These are phyloP conservation scores for Tetheella fluctuosa DNA, from an alignment of 2,888 invertebrate species.

Conservation along the genomic window DNA sequence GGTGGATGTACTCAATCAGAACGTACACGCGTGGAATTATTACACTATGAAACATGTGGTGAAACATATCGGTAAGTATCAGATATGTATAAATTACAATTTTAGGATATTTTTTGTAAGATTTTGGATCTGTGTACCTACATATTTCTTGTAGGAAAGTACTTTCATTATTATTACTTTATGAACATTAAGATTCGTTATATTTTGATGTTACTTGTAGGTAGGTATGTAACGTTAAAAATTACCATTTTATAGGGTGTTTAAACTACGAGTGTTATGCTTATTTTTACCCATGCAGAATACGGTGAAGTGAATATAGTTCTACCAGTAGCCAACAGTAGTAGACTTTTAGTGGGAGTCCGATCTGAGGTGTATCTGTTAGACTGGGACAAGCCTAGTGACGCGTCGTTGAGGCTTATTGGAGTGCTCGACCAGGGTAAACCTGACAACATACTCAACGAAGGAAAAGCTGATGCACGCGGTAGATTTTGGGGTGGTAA, in stretches of 20 bases:
- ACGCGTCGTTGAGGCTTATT: slow-evolving; percentile 32
- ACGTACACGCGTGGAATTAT: slow-evolving; percentile 69
- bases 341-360: slow-evolving; percentile 57
- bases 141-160: too few species aligned
- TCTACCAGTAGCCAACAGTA: slow-evolving; percentile 56
- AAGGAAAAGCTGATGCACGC: slow-evolving; percentile 84
- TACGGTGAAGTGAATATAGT: slow-evolving; percentile 69
- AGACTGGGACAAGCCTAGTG: slow-evolving; percentile 60
- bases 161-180: background rate
- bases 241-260: too few species aligned
- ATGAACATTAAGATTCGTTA: background rate
- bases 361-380: slow-evolving; percentile 59
- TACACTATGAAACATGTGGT: slow-evolving; percentile 48
- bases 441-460: slow-evolving; percentile 77
- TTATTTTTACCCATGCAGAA: slow-evolving; percentile 33
- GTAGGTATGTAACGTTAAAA: too few species aligned
- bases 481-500: slow-evolving; percentile 85
- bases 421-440: slow-evolving; percentile 35
- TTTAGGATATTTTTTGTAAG: background rate
- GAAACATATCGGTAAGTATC: slow-evolving; percentile 46
- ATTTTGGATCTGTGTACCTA: too few species aligned
- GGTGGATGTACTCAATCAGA: slow-evolving; percentile 71
- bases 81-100: background rate
- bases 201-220: background rate
- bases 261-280: too few species aligned